A percentile compares a stretch with the other conserved stretches of the same genome.
Evolutionary conservation across 2,888 invertebrate genomes (phyloP).

Genomic region (Acanthoscelides obtectus): DNA sequence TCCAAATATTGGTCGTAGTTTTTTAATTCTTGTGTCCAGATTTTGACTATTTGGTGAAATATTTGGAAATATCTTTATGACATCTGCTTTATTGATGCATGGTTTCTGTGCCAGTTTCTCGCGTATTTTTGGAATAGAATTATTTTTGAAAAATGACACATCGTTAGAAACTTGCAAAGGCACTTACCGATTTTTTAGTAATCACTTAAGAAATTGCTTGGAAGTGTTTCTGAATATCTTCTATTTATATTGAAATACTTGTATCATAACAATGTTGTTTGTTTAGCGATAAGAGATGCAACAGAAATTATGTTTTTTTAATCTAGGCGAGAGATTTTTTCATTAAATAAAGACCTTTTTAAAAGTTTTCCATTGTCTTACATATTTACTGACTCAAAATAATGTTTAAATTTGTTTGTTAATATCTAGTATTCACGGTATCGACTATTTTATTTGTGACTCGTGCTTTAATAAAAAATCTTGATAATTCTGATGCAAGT

Average conservation of each 20-base stretch:
- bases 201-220: slow-evolving; percentile 30
- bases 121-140: slow-evolving; percentile 13
- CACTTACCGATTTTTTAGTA: slow-evolving; percentile 25
- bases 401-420: too few species aligned
- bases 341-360: too few species aligned
- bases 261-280: slow-evolving; percentile 19
- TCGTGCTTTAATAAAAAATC: too few species aligned
- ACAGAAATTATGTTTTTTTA: not conserved
- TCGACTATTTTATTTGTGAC: too few species aligned
- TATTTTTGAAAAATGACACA: slow-evolving; percentile 17
- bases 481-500: too few species aligned
- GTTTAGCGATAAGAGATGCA: not conserved
- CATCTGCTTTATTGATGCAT: not conserved
- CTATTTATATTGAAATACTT: slow-evolving; percentile 33
- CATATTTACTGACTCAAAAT: too few species aligned
- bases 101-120: slow-evolving; percentile 16
- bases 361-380: too few species aligned
- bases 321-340: too few species aligned
- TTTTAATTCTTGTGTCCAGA: not conserved
- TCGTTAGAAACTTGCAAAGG: slow-evolving; percentile 15
- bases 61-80: not conserved
- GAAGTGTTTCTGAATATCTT: slow-evolving; percentile 34
- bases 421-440: too few species aligned
- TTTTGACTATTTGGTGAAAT: not conserved
- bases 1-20: not conserved